Conservation (phyloP, 2,113 vertebrate genomes). For the Pao palembangensis region DNA sequence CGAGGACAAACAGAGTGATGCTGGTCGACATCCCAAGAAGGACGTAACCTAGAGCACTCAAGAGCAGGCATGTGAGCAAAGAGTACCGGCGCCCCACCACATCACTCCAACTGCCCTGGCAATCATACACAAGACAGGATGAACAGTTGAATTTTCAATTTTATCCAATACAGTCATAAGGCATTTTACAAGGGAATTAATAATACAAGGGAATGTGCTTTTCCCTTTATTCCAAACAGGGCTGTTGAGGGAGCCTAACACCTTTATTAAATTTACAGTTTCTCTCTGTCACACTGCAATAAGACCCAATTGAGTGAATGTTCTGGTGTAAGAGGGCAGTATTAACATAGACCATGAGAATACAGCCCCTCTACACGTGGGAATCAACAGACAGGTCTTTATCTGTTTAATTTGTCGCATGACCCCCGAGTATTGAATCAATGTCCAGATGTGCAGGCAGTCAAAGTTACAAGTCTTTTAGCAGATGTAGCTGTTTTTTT, state of each 20-base stretch:
- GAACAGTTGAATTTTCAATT: background rate
- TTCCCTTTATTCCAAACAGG: background rate
- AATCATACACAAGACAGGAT: constrained; percentile 20
- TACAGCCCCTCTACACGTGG: constrained; percentile 45
- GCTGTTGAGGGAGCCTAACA: background rate
- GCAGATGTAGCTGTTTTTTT: constrained; percentile 1
- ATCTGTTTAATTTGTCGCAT: constrained; percentile 70
- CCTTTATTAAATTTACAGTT: constrained; percentile 36
- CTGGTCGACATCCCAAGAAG: constrained; percentile 85
- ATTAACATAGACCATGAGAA: constrained; percentile 51
- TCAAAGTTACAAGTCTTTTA: constrained; percentile 12
- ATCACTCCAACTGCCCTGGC: constrained; percentile 95
- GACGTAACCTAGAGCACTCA: constrained; percentile 86
- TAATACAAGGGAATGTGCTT: background rate
- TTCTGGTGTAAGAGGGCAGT: constrained; percentile 18
- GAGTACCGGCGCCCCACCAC: constrained; percentile 84
- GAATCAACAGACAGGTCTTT: constrained; percentile 66
- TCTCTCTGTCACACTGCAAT: constrained; percentile 46
- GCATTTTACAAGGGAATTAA: background rate
- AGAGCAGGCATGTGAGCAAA: constrained; percentile 84
- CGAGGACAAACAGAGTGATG: constrained; percentile 82
- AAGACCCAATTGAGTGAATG: constrained; percentile 61
- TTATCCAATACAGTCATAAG: background rate
- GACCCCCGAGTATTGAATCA: constrained; percentile 63
- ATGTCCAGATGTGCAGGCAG: constrained; percentile 46